Percentiles rank a stretch among this genome's conserved stretches.
These are phyloP conservation scores for Phortica magna DNA, from an alignment of 2,888 invertebrate species.

Conservation along the genomic window DNA sequence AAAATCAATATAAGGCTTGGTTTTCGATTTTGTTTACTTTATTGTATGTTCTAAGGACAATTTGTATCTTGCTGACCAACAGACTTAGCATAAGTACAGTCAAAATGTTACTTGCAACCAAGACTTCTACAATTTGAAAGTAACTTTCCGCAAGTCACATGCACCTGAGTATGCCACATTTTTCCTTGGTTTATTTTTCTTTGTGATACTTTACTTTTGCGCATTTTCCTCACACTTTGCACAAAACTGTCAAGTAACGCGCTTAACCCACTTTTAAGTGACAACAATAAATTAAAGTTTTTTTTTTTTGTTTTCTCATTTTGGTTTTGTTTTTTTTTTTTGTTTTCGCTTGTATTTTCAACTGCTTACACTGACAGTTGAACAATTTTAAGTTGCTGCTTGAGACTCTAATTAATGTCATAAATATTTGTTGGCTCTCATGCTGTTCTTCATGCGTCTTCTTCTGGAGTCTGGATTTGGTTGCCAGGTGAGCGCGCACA, in stretches of 20 bases:
- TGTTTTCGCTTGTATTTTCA: slow-evolving; percentile 54
- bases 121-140: too few species aligned
- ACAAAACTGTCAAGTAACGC: slow-evolving; percentile 15
- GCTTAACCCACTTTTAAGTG: slow-evolving; percentile 33
- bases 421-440: slow-evolving; percentile 46
- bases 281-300: slow-evolving; percentile 51
- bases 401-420: slow-evolving; percentile 73
- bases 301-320: background rate
- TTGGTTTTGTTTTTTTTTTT: slow-evolving; percentile 1
- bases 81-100: too few species aligned
- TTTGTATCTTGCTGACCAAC: too few species aligned
- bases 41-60: too few species aligned
- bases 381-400: slow-evolving; percentile 48
- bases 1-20: too few species aligned
- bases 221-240: background rate
- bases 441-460: background rate
- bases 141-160: too few species aligned
- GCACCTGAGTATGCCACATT: slow-evolving; percentile 8
- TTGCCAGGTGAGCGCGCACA: slow-evolving; percentile 50
- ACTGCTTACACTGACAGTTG: background rate
- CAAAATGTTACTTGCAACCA: too few species aligned
- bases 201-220: background rate
- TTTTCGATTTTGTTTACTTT: too few species aligned
- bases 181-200: background rate
- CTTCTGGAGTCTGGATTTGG: background rate